Percentiles rank a stretch among this genome's conserved stretches.
These are phyloP conservation scores for Cryptoprocta ferox DNA, from an alignment of 2,797 vertebrate species.

Conservation along the genomic window DNA sequence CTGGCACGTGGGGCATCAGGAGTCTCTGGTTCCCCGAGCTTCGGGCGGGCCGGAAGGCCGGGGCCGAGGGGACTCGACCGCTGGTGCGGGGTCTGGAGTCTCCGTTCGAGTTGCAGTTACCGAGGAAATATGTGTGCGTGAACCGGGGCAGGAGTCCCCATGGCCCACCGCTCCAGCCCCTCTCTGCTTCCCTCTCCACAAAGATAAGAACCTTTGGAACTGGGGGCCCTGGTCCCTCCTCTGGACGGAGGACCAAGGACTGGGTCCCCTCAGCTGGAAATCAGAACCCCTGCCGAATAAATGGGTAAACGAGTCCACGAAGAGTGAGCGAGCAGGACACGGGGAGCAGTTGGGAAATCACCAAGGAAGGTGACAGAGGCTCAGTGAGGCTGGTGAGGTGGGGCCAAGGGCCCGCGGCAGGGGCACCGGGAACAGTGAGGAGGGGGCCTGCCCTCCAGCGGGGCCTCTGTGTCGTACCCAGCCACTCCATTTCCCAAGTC, in stretches of 20 bases:
- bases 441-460: neutral
- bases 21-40: neutral
- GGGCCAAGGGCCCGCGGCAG: neutral
- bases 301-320: neutral
- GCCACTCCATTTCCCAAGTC: neutral
- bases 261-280: neutral
- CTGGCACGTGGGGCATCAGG: neutral
- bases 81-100: neutral
- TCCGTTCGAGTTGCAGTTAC: neutral
- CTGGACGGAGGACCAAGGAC: neutral
- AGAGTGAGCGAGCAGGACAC: neutral
- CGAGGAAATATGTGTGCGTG: neutral
- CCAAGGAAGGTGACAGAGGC: too few relatives aligned
- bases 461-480: neutral
- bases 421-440: too few relatives aligned
- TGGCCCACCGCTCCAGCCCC: fast-evolving
- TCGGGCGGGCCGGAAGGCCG: neutral
- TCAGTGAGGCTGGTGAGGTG: fast-evolving
- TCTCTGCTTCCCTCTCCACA: neutral
- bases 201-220: neutral
- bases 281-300: neutral
- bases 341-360: neutral
- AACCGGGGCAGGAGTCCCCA: too few relatives aligned
- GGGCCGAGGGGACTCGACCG: too few relatives aligned
- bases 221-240: neutral